Evolutionary conservation across 1,140 invertebrate species (phyloP).

Genomic region (Dreissena rostriformis): DNA sequence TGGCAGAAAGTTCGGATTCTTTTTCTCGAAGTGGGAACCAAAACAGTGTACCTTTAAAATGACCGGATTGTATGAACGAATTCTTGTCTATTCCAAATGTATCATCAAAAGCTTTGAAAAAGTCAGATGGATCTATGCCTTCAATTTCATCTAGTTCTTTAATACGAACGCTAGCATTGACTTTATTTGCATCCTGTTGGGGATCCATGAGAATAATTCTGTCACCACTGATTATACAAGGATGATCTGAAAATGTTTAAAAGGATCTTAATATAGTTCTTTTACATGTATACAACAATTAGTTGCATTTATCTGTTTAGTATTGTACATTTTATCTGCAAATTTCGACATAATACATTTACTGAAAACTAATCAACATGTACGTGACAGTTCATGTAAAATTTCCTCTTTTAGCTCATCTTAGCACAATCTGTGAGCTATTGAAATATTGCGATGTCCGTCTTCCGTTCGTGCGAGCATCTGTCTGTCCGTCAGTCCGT

Average conservation of each 20-base stretch:
- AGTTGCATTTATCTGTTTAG: no score
- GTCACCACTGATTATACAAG: constrained; percentile 41
- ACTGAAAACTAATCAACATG: no score
- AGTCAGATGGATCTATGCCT: constrained; percentile 3
- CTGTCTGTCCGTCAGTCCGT: no score
- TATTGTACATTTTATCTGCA: no score
- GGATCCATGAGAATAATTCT: constrained; percentile 40
- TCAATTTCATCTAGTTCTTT: neutral
- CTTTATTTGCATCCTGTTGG: constrained; percentile 1
- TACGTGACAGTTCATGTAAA: no score
- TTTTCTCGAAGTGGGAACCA: constrained; percentile 72
- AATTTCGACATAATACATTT: no score
- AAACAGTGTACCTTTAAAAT: constrained; percentile 71
- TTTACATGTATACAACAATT: no score
- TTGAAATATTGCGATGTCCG: no score
- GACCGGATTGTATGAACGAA: constrained; percentile 6
- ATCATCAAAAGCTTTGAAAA: constrained; percentile 15
- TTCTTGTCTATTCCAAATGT: constrained; percentile 47
- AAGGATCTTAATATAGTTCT: no score
- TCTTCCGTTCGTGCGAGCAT: no score
- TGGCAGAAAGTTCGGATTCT: constrained; percentile 53
- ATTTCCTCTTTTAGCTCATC: no score
- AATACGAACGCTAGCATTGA: constrained; percentile 15
- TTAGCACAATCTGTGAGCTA: no score
- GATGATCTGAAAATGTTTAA: constrained; percentile 29